These are phyloP conservation scores for Schrankia costaestrigalis DNA, from an alignment of 2,888 invertebrate species.

Conservation along the genomic window DNA sequence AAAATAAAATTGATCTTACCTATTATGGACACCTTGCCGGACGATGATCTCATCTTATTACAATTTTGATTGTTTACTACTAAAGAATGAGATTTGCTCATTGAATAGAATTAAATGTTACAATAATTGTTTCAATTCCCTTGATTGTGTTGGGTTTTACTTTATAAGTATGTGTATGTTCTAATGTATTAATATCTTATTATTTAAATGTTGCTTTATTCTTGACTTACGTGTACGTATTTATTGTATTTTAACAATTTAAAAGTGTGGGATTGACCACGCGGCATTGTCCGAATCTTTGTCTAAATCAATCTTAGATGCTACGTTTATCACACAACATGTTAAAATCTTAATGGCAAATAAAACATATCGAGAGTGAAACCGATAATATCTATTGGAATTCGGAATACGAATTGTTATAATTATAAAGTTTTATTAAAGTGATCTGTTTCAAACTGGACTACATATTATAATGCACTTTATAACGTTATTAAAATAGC, in stretches of 20 bases:
- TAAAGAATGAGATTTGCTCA: too few species aligned
- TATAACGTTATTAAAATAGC: background rate
- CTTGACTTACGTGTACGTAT: too few species aligned
- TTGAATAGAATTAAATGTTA: too few species aligned
- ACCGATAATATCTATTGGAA: conserved; percentile 18
- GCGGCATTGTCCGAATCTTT: too few species aligned
- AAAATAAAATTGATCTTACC: conserved; percentile 40
- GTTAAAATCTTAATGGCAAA: conserved; percentile 10
- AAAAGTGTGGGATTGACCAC: too few species aligned
- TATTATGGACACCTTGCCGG: conserved; percentile 42
- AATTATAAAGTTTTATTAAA: conserved; percentile 17
- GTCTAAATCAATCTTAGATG: conserved; percentile 18
- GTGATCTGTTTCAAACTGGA: conserved; percentile 6
- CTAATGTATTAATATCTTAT: too few species aligned
- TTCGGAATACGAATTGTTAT: conserved; percentile 16
- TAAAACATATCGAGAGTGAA: conserved; percentile 29
- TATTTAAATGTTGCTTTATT: too few species aligned
- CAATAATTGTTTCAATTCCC: too few species aligned
- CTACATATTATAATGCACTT: conserved; percentile 4
- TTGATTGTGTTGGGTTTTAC: too few species aligned
- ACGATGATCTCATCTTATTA: conserved; percentile 50
- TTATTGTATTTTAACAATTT: too few species aligned
- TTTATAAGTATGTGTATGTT: too few species aligned
- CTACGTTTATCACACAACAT: too few species aligned
- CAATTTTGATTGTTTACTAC: conserved; percentile 32